Evolutionary conservation across 2,113 vertebrate genomes (phyloP).

Genomic region (Myotis davidii): DNA sequence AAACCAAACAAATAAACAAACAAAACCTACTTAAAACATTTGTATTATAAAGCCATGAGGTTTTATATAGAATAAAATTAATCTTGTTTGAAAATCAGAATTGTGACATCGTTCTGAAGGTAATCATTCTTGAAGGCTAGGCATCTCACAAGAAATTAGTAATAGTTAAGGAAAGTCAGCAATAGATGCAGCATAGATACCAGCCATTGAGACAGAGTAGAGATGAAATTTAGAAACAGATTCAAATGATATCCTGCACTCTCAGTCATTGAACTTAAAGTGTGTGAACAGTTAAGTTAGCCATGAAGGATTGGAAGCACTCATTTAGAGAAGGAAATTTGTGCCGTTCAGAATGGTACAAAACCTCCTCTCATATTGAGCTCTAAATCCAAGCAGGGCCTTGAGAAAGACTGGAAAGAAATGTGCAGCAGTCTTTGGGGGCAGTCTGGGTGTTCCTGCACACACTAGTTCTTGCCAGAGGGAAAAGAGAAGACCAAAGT

Average conservation of each 20-base stretch:
- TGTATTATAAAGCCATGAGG: background rate
- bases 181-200: slow-evolving; percentile 10
- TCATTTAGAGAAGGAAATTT: background rate
- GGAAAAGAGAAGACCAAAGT: slow-evolving; percentile 34
- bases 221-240: background rate
- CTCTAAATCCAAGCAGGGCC: background rate
- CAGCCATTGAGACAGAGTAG: background rate
- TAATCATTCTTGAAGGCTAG: slow-evolving; percentile 48
- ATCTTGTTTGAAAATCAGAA: slow-evolving; percentile 71
- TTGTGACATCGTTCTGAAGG: slow-evolving; percentile 68
- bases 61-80: slow-evolving; percentile 73
- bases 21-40: background rate
- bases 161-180: slow-evolving; percentile 22
- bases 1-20: background rate
- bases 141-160: slow-evolving; percentile 68
- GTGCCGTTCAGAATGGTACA: background rate
- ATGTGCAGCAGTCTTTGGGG: background rate
- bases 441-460: background rate
- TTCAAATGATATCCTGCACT: slow-evolving; percentile 7
- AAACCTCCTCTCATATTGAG: background rate
- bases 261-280: slow-evolving; percentile 6
- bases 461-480: background rate
- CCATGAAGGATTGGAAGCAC: background rate
- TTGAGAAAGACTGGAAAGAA: background rate
- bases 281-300: slow-evolving; percentile 6